A percentile compares a stretch with the other conserved stretches of the same genome.
Conservation (phyloP, 92 coral and sea anemone species). For the Plumapathes pennacea region DNA sequence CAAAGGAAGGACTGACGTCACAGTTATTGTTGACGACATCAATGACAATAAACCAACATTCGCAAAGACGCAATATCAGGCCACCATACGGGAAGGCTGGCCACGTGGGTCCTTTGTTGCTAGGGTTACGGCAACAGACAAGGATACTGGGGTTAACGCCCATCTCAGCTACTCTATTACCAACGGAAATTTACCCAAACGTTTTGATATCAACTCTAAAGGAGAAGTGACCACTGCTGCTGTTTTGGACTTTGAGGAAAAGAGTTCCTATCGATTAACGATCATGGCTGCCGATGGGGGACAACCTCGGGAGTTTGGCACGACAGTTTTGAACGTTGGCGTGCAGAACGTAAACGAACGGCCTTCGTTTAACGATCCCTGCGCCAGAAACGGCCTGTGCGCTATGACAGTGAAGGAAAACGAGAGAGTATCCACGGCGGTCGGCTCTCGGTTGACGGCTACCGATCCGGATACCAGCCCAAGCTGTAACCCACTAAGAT, state of each 20-base stretch:
- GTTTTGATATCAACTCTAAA: conserved; percentile 29
- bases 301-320: conserved; percentile 19
- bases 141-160: conserved; percentile 47
- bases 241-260: conserved; percentile 60
- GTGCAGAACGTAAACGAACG: conserved; percentile 72
- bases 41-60: conserved; percentile 66
- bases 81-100: conserved; percentile 41
- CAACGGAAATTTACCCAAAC: conserved; percentile 21
- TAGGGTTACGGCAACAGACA: conserved; percentile 66
- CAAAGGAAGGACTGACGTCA: conserved; percentile 82
- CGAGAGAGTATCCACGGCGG: conserved; percentile 4
- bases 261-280: conserved; percentile 38
- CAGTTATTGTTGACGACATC: conserved; percentile 46
- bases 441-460: conserved; percentile 30
- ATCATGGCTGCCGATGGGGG: conserved; percentile 73
- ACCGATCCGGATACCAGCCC: conserved; percentile 73
- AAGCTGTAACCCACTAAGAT: conserved; percentile 24
- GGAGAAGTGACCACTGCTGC: conserved; percentile 58
- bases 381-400: conserved; percentile 52
- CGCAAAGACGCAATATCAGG: conserved; percentile 17
- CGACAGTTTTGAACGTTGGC: conserved; percentile 21
- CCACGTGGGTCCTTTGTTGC: conserved; percentile 39
- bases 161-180: conserved; percentile 38
- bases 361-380: conserved; percentile 46
- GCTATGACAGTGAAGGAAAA: conserved; percentile 50